Conservation (phyloP, 2,888 invertebrate species). For the Melanophora roralis region DNA sequence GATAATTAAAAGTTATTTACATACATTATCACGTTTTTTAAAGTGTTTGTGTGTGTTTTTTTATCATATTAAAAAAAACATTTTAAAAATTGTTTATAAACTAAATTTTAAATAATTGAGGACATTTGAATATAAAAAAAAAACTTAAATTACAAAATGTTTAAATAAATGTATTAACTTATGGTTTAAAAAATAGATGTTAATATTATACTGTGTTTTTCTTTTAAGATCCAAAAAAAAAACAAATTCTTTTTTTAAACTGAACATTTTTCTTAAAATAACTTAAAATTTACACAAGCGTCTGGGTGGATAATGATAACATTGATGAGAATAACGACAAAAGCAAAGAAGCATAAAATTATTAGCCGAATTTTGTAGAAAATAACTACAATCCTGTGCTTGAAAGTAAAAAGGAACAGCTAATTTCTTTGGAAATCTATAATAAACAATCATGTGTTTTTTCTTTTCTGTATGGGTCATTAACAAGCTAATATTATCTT, state of each 20-base stretch:
- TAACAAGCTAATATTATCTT: constrained; percentile 18
- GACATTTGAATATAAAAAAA: background rate
- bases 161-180: no score
- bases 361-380: constrained; percentile 47
- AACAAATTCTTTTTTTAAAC: background rate
- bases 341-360: constrained; percentile 55
- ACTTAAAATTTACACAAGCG: constrained; percentile 55
- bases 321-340: constrained; percentile 48
- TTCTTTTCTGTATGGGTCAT: constrained; percentile 15
- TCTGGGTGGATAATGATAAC: constrained; percentile 38
- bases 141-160: background rate
- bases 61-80: background rate
- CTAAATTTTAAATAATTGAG: constrained; percentile 1
- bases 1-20: constrained; percentile 2
- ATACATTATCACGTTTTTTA: constrained; percentile 23
- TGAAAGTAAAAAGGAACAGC: background rate
- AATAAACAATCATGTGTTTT: constrained; percentile 54
- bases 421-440: constrained; percentile 12
- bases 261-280: background rate
- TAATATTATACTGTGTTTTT: background rate
- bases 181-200: no score
- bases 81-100: background rate
- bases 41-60: background rate
- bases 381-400: background rate
- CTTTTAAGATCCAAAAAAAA: background rate